Evolutionary conservation across 2,888 invertebrate genomes (phyloP).

Genomic region (Pasiphila rectangulata): DNA sequence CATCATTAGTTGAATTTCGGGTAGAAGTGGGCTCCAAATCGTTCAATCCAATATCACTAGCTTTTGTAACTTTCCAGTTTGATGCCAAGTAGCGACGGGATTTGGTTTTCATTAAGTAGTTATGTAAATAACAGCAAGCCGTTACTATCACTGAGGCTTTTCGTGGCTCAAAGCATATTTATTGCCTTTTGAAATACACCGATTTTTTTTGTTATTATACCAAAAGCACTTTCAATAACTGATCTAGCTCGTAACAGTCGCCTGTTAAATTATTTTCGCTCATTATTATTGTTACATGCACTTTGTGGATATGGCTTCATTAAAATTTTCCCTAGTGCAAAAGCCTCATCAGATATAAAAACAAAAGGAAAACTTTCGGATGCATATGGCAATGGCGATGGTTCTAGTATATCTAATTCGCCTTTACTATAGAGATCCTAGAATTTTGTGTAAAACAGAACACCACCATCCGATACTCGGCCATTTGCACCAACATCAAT

Average conservation of each 20-base stretch:
- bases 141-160: constrained; percentile 30
- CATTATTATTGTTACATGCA: background rate
- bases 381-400: constrained; percentile 2
- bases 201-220: constrained; percentile 22
- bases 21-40: constrained; percentile 3
- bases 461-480: constrained; percentile 1
- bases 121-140: constrained; percentile 16
- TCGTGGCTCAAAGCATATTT: constrained; percentile 17
- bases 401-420: constrained; percentile 4
- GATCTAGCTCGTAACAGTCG: constrained; percentile 15
- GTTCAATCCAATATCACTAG: constrained; percentile 17
- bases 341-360: constrained; percentile 3
- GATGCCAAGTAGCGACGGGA: constrained; percentile 12
- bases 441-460: constrained; percentile 11
- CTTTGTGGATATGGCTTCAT: background rate
- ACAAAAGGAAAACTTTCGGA: constrained; percentile 15
- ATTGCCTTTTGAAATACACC: constrained; percentile 23
- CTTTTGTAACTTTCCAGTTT: constrained; percentile 16
- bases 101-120: constrained; percentile 17
- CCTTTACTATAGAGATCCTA: constrained; percentile 11
- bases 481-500: background rate
- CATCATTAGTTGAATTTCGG: constrained; percentile 14
- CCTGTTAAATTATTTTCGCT: constrained; percentile 2
- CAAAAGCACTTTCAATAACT: constrained; percentile 28
- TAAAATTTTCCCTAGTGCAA: constrained; percentile 14